Evolutionary conservation across 2,113 vertebrate species (phyloP).

Genomic region (Colinus virginianus): DNA sequence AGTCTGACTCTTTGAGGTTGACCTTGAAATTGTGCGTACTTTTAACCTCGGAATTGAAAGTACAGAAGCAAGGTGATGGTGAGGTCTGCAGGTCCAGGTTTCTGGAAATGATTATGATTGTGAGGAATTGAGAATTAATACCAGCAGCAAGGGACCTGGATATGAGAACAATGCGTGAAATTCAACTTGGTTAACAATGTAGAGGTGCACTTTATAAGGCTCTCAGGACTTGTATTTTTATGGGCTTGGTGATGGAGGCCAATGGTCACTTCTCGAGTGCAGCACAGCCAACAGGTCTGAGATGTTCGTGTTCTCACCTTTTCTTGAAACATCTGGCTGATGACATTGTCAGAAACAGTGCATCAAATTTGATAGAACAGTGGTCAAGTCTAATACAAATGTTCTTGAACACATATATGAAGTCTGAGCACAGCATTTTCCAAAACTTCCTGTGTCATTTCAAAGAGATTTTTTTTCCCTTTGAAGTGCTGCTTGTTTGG

Average conservation of each 20-base stretch:
- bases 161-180: not conserved
- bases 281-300: not conserved
- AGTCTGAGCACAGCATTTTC: not conserved
- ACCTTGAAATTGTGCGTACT: not conserved
- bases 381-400: not conserved
- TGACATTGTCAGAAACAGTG: not conserved
- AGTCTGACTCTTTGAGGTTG: not conserved
- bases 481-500: not conserved
- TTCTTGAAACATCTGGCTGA: not conserved
- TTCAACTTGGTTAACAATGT: not conserved
- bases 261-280: not conserved
- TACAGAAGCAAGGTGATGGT: not conserved
- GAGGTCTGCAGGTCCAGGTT: not conserved
- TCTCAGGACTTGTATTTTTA: not conserved
- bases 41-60: not conserved
- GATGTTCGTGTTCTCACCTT: not conserved
- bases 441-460: not conserved
- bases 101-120: not conserved
- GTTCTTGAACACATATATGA: not conserved
- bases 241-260: accelerated
- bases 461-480: not conserved
- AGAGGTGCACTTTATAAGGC: not conserved
- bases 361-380: not conserved
- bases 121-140: not conserved
- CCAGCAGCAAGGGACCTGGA: not conserved